Evolutionary conservation across 2,797 vertebrate genomes (phyloP).

Genomic region (Okamejei kenojei): DNA sequence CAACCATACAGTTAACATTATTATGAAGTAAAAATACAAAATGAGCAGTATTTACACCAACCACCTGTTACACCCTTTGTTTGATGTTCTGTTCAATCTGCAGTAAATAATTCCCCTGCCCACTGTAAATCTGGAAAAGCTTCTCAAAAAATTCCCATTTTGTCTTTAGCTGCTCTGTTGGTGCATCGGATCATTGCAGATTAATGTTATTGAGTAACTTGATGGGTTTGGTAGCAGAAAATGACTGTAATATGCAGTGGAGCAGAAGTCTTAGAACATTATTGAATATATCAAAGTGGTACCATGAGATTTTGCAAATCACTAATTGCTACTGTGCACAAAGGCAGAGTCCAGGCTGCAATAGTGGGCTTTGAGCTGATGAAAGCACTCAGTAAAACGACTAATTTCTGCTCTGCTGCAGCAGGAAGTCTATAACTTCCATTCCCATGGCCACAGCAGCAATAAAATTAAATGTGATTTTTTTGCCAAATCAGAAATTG

Average conservation of each 20-base stretch:
- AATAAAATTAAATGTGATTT: background rate
- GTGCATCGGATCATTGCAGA: background rate
- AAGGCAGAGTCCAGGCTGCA: background rate
- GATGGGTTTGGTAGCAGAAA: background rate
- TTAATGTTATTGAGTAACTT: slow-evolving; percentile 10
- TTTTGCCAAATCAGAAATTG: background rate
- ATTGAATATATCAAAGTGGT: slow-evolving; percentile 17
- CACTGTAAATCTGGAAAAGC: background rate
- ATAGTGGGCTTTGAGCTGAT: slow-evolving; percentile 1
- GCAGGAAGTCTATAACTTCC: background rate
- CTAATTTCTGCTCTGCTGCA: background rate
- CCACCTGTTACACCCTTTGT: background rate
- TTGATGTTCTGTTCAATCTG: background rate
- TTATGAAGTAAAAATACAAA: background rate
- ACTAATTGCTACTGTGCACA: background rate
- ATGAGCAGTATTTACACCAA: too few relatives aligned
- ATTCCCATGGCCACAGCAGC: too few relatives aligned
- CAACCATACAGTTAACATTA: background rate
- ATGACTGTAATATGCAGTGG: slow-evolving; percentile 17
- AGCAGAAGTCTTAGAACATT: slow-evolving; percentile 21
- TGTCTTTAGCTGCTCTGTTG: background rate
- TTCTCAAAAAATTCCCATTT: background rate
- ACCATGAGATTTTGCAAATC: background rate
- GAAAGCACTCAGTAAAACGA: background rate
- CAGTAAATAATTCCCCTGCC: background rate